Evolutionary conservation across 2,113 vertebrate species (phyloP).

Genomic region (Platichthys flesus): DNA sequence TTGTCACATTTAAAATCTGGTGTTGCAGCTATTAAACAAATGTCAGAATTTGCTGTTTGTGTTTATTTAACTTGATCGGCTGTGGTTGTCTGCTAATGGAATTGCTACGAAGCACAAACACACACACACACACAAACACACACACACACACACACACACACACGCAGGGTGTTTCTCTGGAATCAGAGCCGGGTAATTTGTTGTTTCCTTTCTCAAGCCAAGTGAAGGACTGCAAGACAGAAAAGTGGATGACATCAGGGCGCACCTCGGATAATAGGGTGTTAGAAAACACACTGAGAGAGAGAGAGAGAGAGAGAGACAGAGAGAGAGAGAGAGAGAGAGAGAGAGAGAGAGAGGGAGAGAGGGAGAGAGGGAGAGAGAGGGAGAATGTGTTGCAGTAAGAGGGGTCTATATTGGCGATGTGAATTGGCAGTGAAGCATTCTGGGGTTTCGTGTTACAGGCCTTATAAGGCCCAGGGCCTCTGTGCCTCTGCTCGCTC

Average conservation of each 20-base stretch:
- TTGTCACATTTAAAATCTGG: no score
- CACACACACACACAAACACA: background rate
- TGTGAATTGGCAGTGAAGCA: conserved; percentile 76
- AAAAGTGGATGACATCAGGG: conserved; percentile 29
- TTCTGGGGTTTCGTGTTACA: conserved; percentile 79
- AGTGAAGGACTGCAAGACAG: conserved; percentile 6
- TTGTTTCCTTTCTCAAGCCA: conserved; percentile 43
- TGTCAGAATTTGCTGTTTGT: no score
- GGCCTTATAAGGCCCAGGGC: conserved; percentile 76
- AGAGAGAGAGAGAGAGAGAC: conserved; percentile 30
- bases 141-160: background rate
- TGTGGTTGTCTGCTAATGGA: conserved; percentile 26
- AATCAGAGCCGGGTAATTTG: conserved; percentile 16
- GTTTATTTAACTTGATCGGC: no score
- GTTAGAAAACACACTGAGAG: conserved; percentile 23
- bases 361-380: conserved; percentile 48
- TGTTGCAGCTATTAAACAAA: no score
- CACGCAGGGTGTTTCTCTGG: conserved; percentile 19
- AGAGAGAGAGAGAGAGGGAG: background rate
- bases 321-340: conserved; percentile 20
- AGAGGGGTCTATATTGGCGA: conserved; percentile 80
- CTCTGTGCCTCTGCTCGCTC: conserved; percentile 60
- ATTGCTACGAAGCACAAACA: background rate
- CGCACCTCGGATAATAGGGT: conserved; percentile 44
- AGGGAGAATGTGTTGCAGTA: conserved; percentile 79